Evolutionary conservation across 2,113 vertebrate species (phyloP).

Genomic region (Picathartes gymnocephalus): DNA sequence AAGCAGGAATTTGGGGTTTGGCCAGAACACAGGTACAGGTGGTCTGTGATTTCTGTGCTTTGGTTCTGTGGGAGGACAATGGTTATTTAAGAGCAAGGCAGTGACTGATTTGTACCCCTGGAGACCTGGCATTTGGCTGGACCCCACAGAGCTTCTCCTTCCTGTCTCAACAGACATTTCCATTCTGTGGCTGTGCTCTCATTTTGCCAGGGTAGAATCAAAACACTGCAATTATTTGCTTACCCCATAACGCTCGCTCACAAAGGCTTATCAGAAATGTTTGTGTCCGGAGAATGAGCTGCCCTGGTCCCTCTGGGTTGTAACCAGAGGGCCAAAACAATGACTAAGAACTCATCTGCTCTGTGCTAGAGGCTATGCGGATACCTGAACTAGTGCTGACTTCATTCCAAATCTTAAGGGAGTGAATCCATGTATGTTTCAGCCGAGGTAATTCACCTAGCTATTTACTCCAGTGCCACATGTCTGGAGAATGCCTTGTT

Average conservation of each 20-base stretch:
- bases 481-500: background rate
- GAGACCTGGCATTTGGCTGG: background rate
- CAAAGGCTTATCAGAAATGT: background rate
- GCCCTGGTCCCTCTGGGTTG: background rate
- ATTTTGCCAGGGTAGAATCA: background rate
- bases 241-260: rapidly evolving
- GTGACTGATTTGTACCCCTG: background rate
- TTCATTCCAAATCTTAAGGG: background rate
- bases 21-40: rapidly evolving
- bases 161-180: background rate
- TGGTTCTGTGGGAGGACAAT: background rate
- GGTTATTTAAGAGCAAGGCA: background rate
- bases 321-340: background rate
- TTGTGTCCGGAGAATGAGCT: background rate
- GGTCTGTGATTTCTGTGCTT: background rate
- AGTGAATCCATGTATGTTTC: background rate
- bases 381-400: background rate
- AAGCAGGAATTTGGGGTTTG: rapidly evolving
- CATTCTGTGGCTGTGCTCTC: background rate
- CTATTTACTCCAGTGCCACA: background rate
- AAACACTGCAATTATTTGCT: background rate
- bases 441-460: background rate
- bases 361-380: background rate
- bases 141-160: background rate
- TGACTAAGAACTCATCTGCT: background rate